Conservation (phyloP, 2,888 invertebrate genomes). For the Torymus tubicola region DNA sequence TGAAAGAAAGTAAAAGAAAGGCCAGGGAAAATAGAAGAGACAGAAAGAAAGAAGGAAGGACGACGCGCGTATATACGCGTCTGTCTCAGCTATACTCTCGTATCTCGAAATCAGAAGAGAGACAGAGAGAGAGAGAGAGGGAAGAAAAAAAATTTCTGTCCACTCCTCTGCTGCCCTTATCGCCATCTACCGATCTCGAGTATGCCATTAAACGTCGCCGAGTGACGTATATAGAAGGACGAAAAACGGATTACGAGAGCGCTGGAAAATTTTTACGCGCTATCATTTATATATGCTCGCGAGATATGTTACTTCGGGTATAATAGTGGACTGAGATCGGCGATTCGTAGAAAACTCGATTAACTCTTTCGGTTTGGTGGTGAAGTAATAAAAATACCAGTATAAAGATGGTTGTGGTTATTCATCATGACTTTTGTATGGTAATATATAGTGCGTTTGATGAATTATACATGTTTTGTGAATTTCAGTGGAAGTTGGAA, state of each 20-base stretch:
- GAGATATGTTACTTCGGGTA: slow-evolving; percentile 33
- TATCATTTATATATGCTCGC: slow-evolving; percentile 40
- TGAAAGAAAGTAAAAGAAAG: slow-evolving; percentile 10
- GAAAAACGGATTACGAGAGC: slow-evolving; percentile 4
- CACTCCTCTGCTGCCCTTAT: slow-evolving; percentile 27
- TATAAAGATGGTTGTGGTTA: no score
- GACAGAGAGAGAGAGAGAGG: no score
- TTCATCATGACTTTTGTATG: no score
- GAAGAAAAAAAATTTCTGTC: slow-evolving; percentile 19
- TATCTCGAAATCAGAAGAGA: slow-evolving; percentile 38
- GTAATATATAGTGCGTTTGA: no score
- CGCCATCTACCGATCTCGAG: slow-evolving; percentile 29
- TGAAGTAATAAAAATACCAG: no score
- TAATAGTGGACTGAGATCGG: slow-evolving; percentile 2
- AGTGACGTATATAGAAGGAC: slow-evolving; percentile 31
- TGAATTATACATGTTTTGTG: no score
- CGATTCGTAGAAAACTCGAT: slow-evolving; percentile 44
- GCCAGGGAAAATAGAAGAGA: not conserved
- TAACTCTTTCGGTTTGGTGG: slow-evolving; percentile 1
- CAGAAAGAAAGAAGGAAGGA: not conserved
- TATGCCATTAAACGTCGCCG: slow-evolving; percentile 47
- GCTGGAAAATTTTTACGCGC: slow-evolving; percentile 42
- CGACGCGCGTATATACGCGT: slow-evolving; percentile 1
- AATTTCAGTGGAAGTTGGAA: no score
- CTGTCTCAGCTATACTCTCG: not conserved